Evolutionary conservation across 2,797 vertebrate genomes (phyloP).

Genomic region (Fringilla coelebs): DNA sequence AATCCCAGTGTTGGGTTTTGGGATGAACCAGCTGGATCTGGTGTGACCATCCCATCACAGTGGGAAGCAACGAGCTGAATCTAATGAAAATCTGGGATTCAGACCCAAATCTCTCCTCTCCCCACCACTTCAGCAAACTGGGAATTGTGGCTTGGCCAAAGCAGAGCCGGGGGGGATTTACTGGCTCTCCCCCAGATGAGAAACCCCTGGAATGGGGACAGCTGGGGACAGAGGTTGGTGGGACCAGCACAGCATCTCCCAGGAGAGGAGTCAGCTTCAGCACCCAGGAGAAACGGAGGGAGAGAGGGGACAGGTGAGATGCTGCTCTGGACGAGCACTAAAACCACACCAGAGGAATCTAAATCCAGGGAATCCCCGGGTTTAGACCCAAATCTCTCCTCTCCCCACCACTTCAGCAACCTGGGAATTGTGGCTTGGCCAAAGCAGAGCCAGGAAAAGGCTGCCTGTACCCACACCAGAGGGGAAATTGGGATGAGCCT

Average conservation of each 20-base stretch:
- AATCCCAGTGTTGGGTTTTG: accelerated
- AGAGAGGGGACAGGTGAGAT: too few species aligned
- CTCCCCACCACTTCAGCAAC: not conserved
- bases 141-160: not conserved
- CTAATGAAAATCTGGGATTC: not conserved
- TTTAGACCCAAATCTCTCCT: too few species aligned
- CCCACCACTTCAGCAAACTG: not conserved
- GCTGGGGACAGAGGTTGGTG: too few species aligned
- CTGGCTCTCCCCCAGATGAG: too few species aligned
- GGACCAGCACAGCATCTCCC: too few species aligned
- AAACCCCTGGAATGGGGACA: too few species aligned
- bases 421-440: not conserved
- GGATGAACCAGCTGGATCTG: not conserved
- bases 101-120: not conserved
- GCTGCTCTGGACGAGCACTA: too few species aligned
- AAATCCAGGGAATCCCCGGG: too few species aligned
- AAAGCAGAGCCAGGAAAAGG: not conserved
- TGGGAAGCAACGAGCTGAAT: accelerated
- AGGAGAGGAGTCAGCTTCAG: too few species aligned
- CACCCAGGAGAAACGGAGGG: too few species aligned
- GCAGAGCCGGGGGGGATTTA: not conserved
- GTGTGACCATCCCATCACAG: not conserved
- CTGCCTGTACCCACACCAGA: not conserved
- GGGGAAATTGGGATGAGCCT: not conserved
- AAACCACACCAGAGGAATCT: too few species aligned